Conservation (phyloP, 2,113 vertebrate genomes). For the Zootoca vivipara region DNA sequence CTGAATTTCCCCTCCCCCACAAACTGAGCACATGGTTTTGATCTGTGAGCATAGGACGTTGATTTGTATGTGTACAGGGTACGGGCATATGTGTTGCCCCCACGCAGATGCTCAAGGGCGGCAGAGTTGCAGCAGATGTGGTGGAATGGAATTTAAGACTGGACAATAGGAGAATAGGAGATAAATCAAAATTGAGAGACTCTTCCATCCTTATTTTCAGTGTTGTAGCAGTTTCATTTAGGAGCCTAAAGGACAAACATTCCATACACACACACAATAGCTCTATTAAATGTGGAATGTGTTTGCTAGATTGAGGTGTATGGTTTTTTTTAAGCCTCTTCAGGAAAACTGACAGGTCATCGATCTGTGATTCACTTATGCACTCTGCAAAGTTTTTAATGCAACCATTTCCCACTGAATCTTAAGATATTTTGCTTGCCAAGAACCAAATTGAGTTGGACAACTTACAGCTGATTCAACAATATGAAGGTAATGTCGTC, state of each 20-base stretch:
- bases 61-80: neutral
- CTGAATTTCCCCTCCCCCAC: neutral
- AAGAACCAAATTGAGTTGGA: constrained; percentile 55
- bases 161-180: too few relatives aligned
- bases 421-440: neutral
- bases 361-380: constrained; percentile 33
- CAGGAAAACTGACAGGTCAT: constrained; percentile 21
- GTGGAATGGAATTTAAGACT: too few relatives aligned
- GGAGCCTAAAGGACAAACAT: neutral
- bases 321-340: constrained; percentile 29
- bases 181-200: too few relatives aligned
- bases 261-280: neutral
- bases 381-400: constrained; percentile 40
- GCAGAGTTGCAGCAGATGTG: neutral
- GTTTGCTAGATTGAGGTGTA: neutral
- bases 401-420: constrained; percentile 47
- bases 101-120: neutral
- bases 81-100: neutral
- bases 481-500: constrained; percentile 41
- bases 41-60: neutral
- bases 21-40: neutral
- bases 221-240: neutral
- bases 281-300: neutral
- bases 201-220: too few relatives aligned
- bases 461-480: constrained; percentile 52